A percentile compares a stretch with the other conserved stretches of the same genome.
These are phyloP conservation scores for Meiosimyza platycephala DNA, from an alignment of 2,888 invertebrate genomes.

Conservation along the genomic window DNA sequence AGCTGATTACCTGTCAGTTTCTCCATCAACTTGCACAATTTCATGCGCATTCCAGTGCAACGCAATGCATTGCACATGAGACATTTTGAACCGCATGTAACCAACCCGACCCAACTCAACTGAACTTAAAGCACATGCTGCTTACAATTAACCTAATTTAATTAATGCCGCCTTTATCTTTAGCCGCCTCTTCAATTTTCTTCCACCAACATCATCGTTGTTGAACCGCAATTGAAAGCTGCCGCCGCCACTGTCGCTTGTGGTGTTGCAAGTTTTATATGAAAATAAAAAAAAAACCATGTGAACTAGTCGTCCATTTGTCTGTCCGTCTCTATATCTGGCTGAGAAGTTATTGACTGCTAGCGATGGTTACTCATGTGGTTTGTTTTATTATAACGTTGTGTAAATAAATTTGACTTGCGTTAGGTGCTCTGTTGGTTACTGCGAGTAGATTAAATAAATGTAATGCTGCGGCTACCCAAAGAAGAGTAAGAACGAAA, in stretches of 20 bases:
- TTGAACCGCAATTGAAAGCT: not conserved
- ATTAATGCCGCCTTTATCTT: constrained; percentile 16
- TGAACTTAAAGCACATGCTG: not conserved
- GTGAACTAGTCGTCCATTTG: no score
- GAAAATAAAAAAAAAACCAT: not conserved
- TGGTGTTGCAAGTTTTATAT: not conserved
- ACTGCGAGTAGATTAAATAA: no score
- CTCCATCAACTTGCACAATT: not conserved
- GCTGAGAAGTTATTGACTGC: no score
- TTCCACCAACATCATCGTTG: not conserved
- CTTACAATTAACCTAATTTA: constrained; percentile 32
- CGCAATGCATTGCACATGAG: not conserved
- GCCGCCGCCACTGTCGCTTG: not conserved
- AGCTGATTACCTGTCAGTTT: not conserved
- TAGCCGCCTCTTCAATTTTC: no score
- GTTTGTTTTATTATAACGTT: no score
- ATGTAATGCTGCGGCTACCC: no score
- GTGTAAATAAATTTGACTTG: no score
- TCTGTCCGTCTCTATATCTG: no score
- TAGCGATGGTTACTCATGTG: no score
- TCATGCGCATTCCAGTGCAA: not conserved
- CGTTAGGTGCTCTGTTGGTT: no score
- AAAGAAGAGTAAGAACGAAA: no score
- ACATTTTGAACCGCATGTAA: constrained; percentile 1
- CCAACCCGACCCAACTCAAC: not conserved